These are phyloP conservation scores for Dugesia japonica DNA, from an alignment of 2,888 invertebrate genomes.

Conservation along the genomic window DNA sequence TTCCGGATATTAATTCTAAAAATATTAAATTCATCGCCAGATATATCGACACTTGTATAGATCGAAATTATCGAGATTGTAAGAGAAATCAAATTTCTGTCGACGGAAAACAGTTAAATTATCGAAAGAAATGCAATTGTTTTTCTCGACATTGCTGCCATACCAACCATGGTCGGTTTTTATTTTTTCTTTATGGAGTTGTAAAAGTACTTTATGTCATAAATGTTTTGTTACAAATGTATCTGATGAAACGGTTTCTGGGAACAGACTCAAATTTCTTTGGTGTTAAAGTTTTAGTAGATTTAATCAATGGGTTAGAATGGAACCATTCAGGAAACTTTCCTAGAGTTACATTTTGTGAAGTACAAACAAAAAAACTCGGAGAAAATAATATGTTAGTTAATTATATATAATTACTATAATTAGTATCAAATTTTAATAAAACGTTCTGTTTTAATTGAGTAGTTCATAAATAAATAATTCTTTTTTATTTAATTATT, in stretches of 20 bases:
- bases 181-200: slow-evolving; percentile 47
- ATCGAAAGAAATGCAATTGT: slow-evolving; percentile 24
- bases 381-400: slow-evolving; percentile 33
- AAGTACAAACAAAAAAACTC: slow-evolving; percentile 39
- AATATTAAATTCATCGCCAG: slow-evolving; percentile 34
- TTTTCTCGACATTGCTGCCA: slow-evolving; percentile 12
- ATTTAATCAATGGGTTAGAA: slow-evolving; percentile 45
- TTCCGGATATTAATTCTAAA: slow-evolving; percentile 29
- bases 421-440: no score
- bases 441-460: no score
- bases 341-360: slow-evolving; percentile 46
- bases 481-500: no score
- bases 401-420: no score
- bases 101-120: slow-evolving; percentile 22
- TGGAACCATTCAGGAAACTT: slow-evolving; percentile 43
- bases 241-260: slow-evolving; percentile 49
- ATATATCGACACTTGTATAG: slow-evolving; percentile 35
- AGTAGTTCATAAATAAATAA: no score
- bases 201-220: slow-evolving; percentile 47
- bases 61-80: slow-evolving; percentile 24
- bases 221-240: slow-evolving; percentile 49
- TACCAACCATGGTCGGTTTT: slow-evolving; percentile 45
- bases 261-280: slow-evolving; percentile 45
- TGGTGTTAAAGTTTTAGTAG: slow-evolving; percentile 49
- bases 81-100: slow-evolving; percentile 21